Conservation (phyloP, 2,888 invertebrate species). For the Noctua janthe region DNA sequence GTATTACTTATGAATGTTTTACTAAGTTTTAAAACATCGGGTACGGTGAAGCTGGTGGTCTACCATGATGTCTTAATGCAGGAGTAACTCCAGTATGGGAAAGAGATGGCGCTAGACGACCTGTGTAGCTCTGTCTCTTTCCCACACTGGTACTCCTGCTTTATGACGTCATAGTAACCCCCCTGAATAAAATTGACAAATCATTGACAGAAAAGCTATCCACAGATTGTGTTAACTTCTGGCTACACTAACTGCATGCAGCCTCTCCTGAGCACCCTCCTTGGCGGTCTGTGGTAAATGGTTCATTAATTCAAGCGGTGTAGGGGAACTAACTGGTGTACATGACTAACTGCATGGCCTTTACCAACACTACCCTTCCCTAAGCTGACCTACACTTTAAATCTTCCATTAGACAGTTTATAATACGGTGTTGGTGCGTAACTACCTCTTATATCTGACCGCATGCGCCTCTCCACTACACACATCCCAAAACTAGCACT, state of each 20-base stretch:
- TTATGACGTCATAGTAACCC: too few relatives aligned
- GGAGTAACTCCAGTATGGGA: too few relatives aligned
- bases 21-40: conserved; percentile 41
- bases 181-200: conserved; percentile 27
- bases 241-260: conserved; percentile 80
- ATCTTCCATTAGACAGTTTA: conserved; percentile 19
- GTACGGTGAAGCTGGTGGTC: conserved; percentile 52
- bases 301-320: conserved; percentile 57
- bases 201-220: conserved; percentile 36
- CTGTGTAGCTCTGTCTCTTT: too few relatives aligned
- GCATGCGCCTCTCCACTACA: conserved; percentile 82
- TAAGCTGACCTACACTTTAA: conserved; percentile 67
- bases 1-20: conserved; percentile 50
- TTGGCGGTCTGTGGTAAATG: conserved; percentile 75
- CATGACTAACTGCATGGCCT: conserved; percentile 81
- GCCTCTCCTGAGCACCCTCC: conserved; percentile 81
- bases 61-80: too few relatives aligned
- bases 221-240: conserved; percentile 74
- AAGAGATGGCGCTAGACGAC: too few relatives aligned
- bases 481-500: conserved; percentile 78
- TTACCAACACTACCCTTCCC: conserved; percentile 71
- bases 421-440: conserved; percentile 78
- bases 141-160: too few relatives aligned
- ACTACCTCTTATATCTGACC: conserved; percentile 74
- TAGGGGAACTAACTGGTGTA: conserved; percentile 76